Evolutionary conservation across 2,888 invertebrate genomes (phyloP), one percentile per base, ranked within the genome.

Genomic region (Caenorhabditis plicata): DNA sequence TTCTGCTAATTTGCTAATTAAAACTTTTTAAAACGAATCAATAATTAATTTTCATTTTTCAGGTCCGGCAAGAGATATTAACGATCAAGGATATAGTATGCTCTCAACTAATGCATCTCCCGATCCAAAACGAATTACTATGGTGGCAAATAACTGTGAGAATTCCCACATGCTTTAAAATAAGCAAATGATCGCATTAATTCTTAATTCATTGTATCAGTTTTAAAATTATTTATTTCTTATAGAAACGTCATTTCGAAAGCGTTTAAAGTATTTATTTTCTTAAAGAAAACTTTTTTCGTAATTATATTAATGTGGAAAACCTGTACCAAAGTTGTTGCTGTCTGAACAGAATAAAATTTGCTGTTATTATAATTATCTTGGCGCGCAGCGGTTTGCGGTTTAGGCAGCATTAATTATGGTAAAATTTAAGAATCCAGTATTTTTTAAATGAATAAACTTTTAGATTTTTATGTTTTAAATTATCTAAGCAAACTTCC

Each of bases 111-210:
- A 62, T 36, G 71, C 68, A 8, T 67, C 67, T 4, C 71, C 71
- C 11, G 71, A 67, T 38, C 71, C 68, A 25, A 69, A 69, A 61
- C 35, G 67, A 40, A 56, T 69, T 33, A 56, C 56, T 26, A 58
- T 69, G n/a, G n/a, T n/a, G n/a, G n/a, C n/a, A n/a, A n/a, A 68
- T 36, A 67, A 68, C 57, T 67, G 66, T 57, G 71, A 69, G 35
- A 71, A 71, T 50, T 66, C 65, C 17, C 71, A 71, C 44, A 71
- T 71, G 71, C 61, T 71, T 47, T 71, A 47, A 65, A 32, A n/a
- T n/a, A n/a, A n/a, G n/a, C n/a, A n/a, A n/a, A 15, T 38, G 11
- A 27, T 46, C 26, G 3, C 8, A 2, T 19, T 43, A 13, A 31
- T 31, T 31, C 2, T 31, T 39, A 19, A 4, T 38, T 38, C 11